Evolutionary conservation across 2,113 vertebrate genomes (phyloP).

Genomic region (Vulpes vulpes): DNA sequence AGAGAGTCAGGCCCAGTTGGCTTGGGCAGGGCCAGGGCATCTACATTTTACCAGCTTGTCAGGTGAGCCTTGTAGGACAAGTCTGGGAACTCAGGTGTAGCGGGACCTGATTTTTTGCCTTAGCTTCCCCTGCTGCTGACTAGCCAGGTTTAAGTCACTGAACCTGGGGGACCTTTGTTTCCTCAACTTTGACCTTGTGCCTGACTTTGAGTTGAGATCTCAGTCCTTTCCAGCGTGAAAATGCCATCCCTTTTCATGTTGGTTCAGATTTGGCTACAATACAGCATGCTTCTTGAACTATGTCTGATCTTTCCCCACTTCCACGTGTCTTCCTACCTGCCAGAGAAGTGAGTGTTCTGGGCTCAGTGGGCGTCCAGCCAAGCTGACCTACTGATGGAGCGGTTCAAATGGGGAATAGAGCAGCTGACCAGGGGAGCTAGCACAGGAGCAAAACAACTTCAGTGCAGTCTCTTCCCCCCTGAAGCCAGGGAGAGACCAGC

Average conservation of each 20-base stretch:
- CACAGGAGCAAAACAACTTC: neutral
- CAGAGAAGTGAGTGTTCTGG: neutral
- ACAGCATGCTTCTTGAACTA: neutral
- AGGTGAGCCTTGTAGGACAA: neutral
- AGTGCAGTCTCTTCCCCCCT: neutral
- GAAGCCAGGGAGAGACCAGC: neutral
- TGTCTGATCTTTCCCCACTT: neutral
- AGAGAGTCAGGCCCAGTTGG: accelerated
- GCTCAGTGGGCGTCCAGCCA: neutral
- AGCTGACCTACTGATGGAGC: neutral
- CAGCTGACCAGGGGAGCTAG: neutral
- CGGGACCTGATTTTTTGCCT: neutral
- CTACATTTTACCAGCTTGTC: neutral
- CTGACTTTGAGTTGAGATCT: neutral
- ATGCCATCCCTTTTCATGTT: neutral
- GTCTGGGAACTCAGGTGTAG: neutral
- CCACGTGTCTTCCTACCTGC: neutral
- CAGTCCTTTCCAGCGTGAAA: neutral
- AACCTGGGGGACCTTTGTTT: accelerated
- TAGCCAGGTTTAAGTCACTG: neutral
- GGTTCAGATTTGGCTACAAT: neutral
- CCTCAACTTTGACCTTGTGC: neutral
- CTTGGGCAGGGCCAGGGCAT: neutral
- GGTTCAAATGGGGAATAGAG: neutral
- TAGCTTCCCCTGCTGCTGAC: too few species aligned